Evolutionary conservation across 2,113 vertebrate genomes (phyloP).

Genomic region (Etheostoma cragini): DNA sequence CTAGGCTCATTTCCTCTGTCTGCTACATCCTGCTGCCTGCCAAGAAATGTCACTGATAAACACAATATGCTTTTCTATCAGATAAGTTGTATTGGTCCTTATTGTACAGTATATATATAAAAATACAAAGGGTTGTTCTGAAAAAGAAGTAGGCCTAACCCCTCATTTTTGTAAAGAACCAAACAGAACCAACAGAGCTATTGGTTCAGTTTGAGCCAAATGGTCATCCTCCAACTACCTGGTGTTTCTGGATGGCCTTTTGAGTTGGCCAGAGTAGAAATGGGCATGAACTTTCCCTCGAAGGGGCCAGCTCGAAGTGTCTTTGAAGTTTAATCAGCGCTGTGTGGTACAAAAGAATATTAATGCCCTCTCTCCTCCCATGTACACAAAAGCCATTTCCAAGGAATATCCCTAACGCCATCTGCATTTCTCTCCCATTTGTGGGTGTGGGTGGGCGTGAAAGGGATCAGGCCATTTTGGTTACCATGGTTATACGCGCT

Average conservation of each 20-base stretch:
- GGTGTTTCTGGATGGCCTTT: slow-evolving; percentile 38
- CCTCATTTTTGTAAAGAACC: background rate
- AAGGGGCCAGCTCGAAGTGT: slow-evolving; percentile 18
- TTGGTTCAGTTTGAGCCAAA: slow-evolving; percentile 41
- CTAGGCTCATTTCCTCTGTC: slow-evolving; percentile 15
- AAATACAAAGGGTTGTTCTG: background rate
- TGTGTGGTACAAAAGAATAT: slow-evolving; percentile 78
- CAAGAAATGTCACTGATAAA: slow-evolving; percentile 26
- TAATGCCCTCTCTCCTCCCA: slow-evolving; percentile 65
- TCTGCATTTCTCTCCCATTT: slow-evolving; percentile 45
- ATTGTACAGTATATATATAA: no score
- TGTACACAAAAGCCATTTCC: slow-evolving; percentile 64
- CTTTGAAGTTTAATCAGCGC: slow-evolving; percentile 67
- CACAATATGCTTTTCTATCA: background rate
- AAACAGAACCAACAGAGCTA: slow-evolving; percentile 2
- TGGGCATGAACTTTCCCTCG: slow-evolving; percentile 22
- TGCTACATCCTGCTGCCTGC: slow-evolving; percentile 3
- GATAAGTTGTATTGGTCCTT: background rate
- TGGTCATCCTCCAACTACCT: slow-evolving; percentile 24
- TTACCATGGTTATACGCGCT: slow-evolving; percentile 76
- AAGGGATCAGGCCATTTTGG: slow-evolving; percentile 59
- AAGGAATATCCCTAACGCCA: slow-evolving; percentile 45
- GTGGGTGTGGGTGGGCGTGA: slow-evolving; percentile 57
- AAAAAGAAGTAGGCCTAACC: background rate
- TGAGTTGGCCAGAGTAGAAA: slow-evolving; percentile 24